Percentiles rank a stretch among this genome's conserved stretches.
phyloP scores from a whole-genome alignment of 1,140 invertebrate genomes.

The Pseudobourletiella spinata region DNA sequence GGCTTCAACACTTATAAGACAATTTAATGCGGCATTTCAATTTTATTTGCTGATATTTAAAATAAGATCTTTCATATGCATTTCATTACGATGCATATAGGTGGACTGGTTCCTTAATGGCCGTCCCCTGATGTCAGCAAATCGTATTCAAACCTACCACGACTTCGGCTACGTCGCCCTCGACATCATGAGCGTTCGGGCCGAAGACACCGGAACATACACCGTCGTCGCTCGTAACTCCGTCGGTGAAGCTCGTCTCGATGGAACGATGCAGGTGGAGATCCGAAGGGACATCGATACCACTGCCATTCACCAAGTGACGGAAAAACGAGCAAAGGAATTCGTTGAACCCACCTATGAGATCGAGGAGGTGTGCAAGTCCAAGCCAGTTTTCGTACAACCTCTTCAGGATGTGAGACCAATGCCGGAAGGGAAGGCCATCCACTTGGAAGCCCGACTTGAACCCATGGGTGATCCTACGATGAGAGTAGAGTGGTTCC shows the following conservation, averaged over 20 bases:
- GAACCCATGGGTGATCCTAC: constrained; percentile 90
- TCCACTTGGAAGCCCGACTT: constrained; percentile 78
- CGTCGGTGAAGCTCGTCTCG: constrained; percentile 70
- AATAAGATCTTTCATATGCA: too few species aligned
- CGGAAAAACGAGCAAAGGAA: background rate
- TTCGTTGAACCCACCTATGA: background rate
- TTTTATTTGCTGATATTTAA: too few species aligned
- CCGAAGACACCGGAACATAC: constrained; percentile 76
- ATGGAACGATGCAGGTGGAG: constrained; percentile 74
- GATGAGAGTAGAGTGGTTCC: constrained; percentile 91
- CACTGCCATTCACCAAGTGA: constrained; percentile 12
- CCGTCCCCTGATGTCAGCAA: constrained; percentile 68
- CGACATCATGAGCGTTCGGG: constrained; percentile 78
- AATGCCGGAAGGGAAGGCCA: constrained; percentile 62
- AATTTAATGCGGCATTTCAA: too few species aligned
- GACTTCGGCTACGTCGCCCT: constrained; percentile 93
- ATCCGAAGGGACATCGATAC: constrained; percentile 37
- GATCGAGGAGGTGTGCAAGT: constrained; percentile 8
- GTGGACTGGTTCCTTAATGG: constrained; percentile 76
- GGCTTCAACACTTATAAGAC: too few species aligned
- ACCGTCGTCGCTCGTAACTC: constrained; percentile 81
- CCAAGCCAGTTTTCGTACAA: constrained; percentile 76
- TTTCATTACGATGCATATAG: too few species aligned
- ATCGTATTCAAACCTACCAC: constrained; percentile 81
- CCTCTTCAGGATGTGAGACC: constrained; percentile 66